These are phyloP conservation scores for Eleginops maclovinus DNA, from an alignment of 2,113 vertebrate species.

Conservation along the genomic window DNA sequence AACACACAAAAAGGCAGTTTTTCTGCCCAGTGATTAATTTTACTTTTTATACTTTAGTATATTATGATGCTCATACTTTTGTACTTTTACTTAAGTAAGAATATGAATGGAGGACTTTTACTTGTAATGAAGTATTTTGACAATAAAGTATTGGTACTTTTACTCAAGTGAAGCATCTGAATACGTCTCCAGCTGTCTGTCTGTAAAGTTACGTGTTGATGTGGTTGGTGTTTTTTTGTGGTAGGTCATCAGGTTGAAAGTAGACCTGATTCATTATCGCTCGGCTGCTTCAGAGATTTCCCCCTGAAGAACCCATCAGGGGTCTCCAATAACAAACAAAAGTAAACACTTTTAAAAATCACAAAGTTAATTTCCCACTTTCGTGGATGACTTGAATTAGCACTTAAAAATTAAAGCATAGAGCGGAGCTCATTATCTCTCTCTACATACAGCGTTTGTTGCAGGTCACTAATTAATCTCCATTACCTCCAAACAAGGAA, in stretches of 20 bases:
- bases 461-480: slow-evolving; percentile 95
- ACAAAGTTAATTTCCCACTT: slow-evolving; percentile 74
- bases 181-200: background rate
- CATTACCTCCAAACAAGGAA: slow-evolving; percentile 89
- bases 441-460: slow-evolving; percentile 87
- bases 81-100: too few species aligned
- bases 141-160: too few species aligned
- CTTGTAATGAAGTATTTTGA: too few species aligned
- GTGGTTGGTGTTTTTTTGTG: slow-evolving; percentile 36
- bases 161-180: too few species aligned
- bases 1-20: too few species aligned
- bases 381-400: slow-evolving; percentile 90
- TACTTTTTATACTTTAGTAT: too few species aligned
- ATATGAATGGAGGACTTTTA: too few species aligned
- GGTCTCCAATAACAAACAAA: slow-evolving; percentile 59
- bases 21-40: too few species aligned
- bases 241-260: slow-evolving; percentile 69
- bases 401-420: slow-evolving; percentile 90
- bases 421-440: slow-evolving; percentile 90
- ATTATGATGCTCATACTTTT: too few species aligned
- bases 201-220: slow-evolving; percentile 37
- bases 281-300: slow-evolving; percentile 56
- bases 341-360: slow-evolving; percentile 73
- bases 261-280: slow-evolving; percentile 59
- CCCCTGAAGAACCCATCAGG: slow-evolving; percentile 51